These are phyloP conservation scores for Delia radicum DNA, from an alignment of 1,140 invertebrate genomes.

Conservation along the genomic window DNA sequence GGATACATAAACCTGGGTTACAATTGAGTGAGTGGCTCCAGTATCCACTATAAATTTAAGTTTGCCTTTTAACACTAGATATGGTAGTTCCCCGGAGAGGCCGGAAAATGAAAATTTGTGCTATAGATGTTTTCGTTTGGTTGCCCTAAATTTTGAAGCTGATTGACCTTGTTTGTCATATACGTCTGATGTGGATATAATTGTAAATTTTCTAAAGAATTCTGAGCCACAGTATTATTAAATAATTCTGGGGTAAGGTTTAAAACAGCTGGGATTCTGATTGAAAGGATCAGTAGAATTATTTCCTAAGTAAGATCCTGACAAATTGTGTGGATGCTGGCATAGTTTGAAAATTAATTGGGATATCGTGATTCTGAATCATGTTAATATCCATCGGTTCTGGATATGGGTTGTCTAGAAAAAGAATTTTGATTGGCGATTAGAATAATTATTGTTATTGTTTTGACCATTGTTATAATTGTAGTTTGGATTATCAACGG, in stretches of 20 bases:
- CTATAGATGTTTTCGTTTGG: not conserved
- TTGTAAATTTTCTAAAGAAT: too few species aligned
- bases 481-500: too few species aligned
- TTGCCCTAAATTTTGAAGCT: too few species aligned
- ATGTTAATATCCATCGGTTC: not conserved
- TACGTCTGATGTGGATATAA: too few species aligned
- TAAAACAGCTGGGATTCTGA: too few species aligned
- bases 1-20: not conserved
- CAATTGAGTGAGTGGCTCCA: not conserved
- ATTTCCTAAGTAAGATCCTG: too few species aligned
- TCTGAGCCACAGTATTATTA: too few species aligned
- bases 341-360: not conserved
- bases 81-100: not conserved
- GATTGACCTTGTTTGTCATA: too few species aligned
- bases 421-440: not conserved
- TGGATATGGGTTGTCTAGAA: not conserved
- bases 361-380: not conserved
- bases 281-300: too few species aligned
- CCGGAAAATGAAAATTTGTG: not conserved
- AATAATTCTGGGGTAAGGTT: too few species aligned
- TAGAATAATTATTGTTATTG: not conserved
- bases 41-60: conserved; percentile 1
- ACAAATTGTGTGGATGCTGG: too few species aligned
- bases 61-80: not conserved
- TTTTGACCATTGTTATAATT: not conserved